Evolutionary conservation across 92 coral and sea anemone genomes (phyloP).

Genomic region (Scolanthus callimorphus): DNA sequence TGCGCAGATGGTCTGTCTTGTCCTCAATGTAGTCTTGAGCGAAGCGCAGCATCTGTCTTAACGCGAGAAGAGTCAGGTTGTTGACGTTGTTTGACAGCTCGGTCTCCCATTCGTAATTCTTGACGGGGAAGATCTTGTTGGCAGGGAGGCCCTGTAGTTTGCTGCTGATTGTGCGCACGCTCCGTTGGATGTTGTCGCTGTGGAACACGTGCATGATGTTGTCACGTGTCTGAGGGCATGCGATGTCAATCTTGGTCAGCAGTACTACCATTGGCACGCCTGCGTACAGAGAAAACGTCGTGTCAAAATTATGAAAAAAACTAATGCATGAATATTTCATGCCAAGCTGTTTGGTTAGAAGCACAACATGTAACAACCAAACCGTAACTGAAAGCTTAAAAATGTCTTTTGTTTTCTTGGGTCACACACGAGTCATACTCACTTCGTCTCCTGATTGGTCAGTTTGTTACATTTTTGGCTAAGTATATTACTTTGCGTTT

Average conservation of each 20-base stretch:
- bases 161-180: constrained; percentile 21
- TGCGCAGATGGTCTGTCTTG: constrained; percentile 14
- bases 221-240: constrained; percentile 27
- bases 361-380: too few species aligned
- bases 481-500: too few species aligned
- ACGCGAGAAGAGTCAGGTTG: constrained; percentile 22
- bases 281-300: not conserved
- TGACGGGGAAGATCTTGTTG: constrained; percentile 48
- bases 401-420: too few species aligned
- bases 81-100: constrained; percentile 20
- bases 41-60: constrained; percentile 42
- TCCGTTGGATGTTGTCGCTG: constrained; percentile 18
- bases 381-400: too few species aligned
- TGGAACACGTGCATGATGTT: constrained; percentile 31
- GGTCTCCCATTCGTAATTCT: constrained; percentile 53
- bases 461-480: too few species aligned
- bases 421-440: too few species aligned
- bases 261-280: constrained; percentile 37
- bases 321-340: too few species aligned
- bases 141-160: constrained; percentile 34
- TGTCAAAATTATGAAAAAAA: too few species aligned
- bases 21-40: constrained; percentile 38
- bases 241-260: constrained; percentile 45
- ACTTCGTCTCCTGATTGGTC: too few species aligned
- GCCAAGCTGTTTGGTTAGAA: too few species aligned